Base-by-base conservation (phyloP, 2,888 invertebrate species). In the Drosophila robusta region DNA sequence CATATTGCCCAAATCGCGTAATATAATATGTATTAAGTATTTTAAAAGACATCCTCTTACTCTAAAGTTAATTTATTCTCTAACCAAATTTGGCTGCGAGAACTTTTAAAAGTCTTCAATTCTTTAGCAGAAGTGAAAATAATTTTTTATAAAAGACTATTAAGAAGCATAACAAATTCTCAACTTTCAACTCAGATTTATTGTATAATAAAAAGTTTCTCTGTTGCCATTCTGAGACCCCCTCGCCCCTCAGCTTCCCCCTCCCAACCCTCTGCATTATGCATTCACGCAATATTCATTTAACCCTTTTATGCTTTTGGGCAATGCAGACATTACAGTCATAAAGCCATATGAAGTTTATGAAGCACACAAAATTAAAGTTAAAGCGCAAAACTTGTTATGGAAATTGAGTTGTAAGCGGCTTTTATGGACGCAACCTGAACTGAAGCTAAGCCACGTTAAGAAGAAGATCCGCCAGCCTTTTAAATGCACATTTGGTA, bases 401-500 rank as follows among this genome's bases (percentile, higher is more conserved):
- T 54, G 41, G 18, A 71, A 71, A 74, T 74, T 76, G 46, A 71
- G 72, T 50, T 60, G 55, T 76, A 66, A 75, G 58, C 77, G n/a
- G 73, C 36, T 71, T 58, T 62, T 41, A 51, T 38, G 62, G 14
- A 22, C 34, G 38, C 47, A 66, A 58, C 39, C 55, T 63, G 29
- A 63, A 44, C 52, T 18, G 34, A 60, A 49, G 47, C 42, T 66
- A 61, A 65, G 61, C 42, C 46, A 56, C 41, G 57, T 39, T 49
- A 75, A 72, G 64, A 29, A 52, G 34, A 49, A 26, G 24, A 54
- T 61, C 5, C 34, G 22, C 46, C 50, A 50, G 18, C 39, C 56
- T n/a, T 64, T 75, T 64, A 75, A 75, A 57, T 46, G 45, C 38
- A 22, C 45, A 56, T 69, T 62, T 75, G 38, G 32, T 8, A 6